Base-by-base conservation (phyloP, 2,888 invertebrate species). In the Diarsia rubi region DNA sequence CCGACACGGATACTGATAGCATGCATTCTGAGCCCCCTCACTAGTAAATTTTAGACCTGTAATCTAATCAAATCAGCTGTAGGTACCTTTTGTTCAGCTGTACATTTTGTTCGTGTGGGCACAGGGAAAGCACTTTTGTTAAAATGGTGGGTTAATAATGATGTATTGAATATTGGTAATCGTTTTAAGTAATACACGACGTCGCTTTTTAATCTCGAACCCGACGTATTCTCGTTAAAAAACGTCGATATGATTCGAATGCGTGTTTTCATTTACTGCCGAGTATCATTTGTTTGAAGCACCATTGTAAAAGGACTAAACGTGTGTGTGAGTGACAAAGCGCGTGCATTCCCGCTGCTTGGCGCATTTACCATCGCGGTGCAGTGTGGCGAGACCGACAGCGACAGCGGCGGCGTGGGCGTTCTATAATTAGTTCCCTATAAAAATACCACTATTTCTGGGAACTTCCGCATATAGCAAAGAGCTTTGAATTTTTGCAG, bases 381-480 rank as follows among this genome's bases (percentile, higher is more conserved):
- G 37, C 37, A 37, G 37, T 37, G 37, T 37, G 37, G 37, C 37
- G 37, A 37, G 37, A 37, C 8, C 37, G 37, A 8, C 37, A 8
- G 37, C 37, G 37, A 37, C 8, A 37, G 37, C 37, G 37, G 37
- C 37, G 1, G 37, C 37, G 37, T 74, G 78, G 74, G 47, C 70
- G 37, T 63, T 75, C 88, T 89, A 88, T 86, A 89, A 87, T 90
- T 90, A 90, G 84, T 81, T 78, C 67, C 64, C 64, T 84, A 87
- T 88, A 88, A 88, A 89, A 90, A 90, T 90, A 90, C 86, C 82
- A 82, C 71, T 73, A 83, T 77, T 84, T 84, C 82, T 75, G 70
- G 66, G 78, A 84, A 88, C 90, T 90, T 90, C 90, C 90, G 89
- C 84, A 86, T 89, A 81, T 81, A 86, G 84, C 79, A 76, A 76